Evolutionary conservation across 2,888 invertebrate species (phyloP).

Genomic region (Yponomeuta sedellus): DNA sequence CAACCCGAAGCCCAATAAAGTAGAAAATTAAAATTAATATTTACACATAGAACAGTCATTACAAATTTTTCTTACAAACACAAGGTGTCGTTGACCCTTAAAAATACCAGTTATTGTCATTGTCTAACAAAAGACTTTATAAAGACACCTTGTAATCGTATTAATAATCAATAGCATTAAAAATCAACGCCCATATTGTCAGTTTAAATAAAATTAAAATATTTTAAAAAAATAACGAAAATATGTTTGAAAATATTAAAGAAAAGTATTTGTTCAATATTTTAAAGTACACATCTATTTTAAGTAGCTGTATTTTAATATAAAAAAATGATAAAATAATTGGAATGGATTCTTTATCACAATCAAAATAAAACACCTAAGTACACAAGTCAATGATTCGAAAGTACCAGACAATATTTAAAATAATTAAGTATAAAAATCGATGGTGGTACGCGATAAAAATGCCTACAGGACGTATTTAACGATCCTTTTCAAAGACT

Average conservation of each 20-base stretch:
- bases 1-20: conserved; percentile 48
- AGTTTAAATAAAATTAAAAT: not conserved
- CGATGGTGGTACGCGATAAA: conserved; percentile 22
- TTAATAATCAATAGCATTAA: not conserved
- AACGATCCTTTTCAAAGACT: not conserved
- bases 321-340: conserved; percentile 15
- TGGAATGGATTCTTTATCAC: conserved; percentile 29
- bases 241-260: not conserved
- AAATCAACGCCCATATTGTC: not conserved
- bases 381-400: not conserved
- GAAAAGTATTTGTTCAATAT: conserved; percentile 27
- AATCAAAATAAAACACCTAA: conserved; percentile 26
- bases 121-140: not conserved
- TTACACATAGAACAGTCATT: conserved; percentile 14
- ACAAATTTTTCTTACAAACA: conserved; percentile 1
- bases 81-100: not conserved
- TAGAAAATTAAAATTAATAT: conserved; percentile 33
- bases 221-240: not conserved
- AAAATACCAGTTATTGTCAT: not conserved
- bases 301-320: not conserved
- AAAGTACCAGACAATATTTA: conserved; percentile 1
- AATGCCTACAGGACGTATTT: conserved; percentile 15
- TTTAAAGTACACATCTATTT: conserved; percentile 12
- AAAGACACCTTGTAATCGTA: not conserved
- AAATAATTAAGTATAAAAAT: conserved; percentile 18